These are phyloP conservation scores for Hapalemur alaotrensis DNA, from an alignment of 2,797 vertebrate species.

Conservation along the genomic window DNA sequence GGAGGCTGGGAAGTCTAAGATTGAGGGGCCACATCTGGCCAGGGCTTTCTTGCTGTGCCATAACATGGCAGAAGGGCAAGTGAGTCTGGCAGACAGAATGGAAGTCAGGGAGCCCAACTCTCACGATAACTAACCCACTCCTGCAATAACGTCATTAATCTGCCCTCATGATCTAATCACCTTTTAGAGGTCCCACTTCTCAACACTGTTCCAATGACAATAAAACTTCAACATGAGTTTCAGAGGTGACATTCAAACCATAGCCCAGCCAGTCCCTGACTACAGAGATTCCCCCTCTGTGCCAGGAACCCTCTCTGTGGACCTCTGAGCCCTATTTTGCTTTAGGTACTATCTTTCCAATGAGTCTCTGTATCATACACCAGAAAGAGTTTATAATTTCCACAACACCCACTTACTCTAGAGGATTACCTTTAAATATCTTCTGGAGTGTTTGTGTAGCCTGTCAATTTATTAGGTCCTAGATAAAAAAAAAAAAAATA, in stretches of 20 bases:
- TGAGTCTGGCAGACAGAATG: not conserved
- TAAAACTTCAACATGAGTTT: not conserved
- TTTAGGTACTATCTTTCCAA: not conserved
- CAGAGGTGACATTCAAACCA: not conserved
- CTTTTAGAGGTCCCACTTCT: not conserved
- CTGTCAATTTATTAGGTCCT: slow-evolving; percentile 31
- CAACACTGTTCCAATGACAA: not conserved
- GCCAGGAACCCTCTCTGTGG: not conserved
- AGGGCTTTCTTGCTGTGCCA: not conserved
- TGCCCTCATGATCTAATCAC: not conserved
- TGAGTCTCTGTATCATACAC: not conserved
- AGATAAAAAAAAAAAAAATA: slow-evolving; percentile 21
- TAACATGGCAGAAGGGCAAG: not conserved
- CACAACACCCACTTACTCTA: not conserved
- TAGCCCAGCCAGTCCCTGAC: not conserved
- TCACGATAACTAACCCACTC: not conserved
- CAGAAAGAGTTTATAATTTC: not conserved
- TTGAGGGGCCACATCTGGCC: not conserved
- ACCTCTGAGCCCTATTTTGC: not conserved
- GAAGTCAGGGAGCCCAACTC: not conserved
- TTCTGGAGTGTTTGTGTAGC: not conserved
- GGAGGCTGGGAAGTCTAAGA: not conserved
- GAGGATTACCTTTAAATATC: not conserved
- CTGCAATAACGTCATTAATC: not conserved
- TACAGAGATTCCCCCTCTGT: not conserved